Evolutionary conservation across 1,140 invertebrate genomes (phyloP), one percentile per base, ranked within the genome.

Genomic region (Megalopta genalis): DNA sequence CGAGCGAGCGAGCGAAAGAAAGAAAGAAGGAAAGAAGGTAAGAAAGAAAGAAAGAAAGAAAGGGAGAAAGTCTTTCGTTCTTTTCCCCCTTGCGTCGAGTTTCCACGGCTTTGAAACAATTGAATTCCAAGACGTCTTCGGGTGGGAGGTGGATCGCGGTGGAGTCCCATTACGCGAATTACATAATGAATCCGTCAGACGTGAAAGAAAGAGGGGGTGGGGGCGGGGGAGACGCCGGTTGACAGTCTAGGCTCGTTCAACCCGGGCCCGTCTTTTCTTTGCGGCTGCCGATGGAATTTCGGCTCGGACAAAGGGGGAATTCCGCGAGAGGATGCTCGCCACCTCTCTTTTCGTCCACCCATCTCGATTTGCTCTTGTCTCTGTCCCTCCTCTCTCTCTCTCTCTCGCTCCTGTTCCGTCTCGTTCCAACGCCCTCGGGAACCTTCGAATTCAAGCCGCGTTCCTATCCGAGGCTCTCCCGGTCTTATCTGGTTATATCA

Each of bases 121-220:
- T 81, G 66, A 83, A 83, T 83, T 83, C 78, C 81, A 72, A 70
- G 67, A 73, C 71, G 69, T 80, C 69, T 79, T 59, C 66, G 64
- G 54, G 39, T 10, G 18, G 23, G 39, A 14, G 54, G 8, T 9
- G 54, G 66, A 27, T 42, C 46, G 49, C 54, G 62, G 57, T 7
- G 25, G n/a, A 23, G 66, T 42, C 27, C 78, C 72, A 83, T 83
- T 83, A 83, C 67, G 81, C 77, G 81, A 83, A 83, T 83, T 83
- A 81, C 78, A 81, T 81, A 81, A 83, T 83, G 81, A 83, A 83
- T 81, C 78, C 81, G 81, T 81, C 81, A 81, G 81, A 83, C 81
- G 69, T 21, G 68, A 52, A 80, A 77, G 78, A 77, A 68, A 74
- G 49, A 39, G 42, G 54, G 42, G 42, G 65, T n/a, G n/a, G 65